A percentile compares a stretch with the other conserved stretches of the same genome.
Evolutionary conservation across 2,113 vertebrate species (phyloP).

Genomic region (Murina feae): DNA sequence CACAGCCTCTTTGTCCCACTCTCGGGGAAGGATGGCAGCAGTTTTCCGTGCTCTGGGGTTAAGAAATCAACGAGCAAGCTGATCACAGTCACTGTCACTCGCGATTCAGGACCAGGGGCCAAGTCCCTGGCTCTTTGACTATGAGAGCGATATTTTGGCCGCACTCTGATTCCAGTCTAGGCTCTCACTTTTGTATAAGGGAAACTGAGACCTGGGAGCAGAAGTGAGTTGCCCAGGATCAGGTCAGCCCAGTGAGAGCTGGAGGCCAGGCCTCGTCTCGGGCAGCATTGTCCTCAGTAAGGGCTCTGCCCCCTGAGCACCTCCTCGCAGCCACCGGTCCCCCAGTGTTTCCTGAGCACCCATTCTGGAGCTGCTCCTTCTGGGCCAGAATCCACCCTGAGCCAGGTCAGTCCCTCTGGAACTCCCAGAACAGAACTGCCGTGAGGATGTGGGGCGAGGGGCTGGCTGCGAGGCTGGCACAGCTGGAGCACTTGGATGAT

Average conservation of each 20-base stretch:
- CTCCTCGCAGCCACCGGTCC: neutral
- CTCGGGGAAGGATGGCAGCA: too few species aligned
- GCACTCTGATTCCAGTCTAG: neutral
- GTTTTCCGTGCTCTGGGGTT: neutral
- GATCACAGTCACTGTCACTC: rapidly evolving
- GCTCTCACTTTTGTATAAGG: neutral
- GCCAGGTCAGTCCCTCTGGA: neutral
- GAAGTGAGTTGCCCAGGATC: neutral
- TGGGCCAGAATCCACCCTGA: neutral
- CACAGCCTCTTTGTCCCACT: neutral
- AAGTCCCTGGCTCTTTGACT: neutral
- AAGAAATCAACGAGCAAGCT: neutral
- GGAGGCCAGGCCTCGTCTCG: neutral
- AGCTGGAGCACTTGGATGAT: neutral
- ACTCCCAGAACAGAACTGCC: neutral
- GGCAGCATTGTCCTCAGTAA: neutral
- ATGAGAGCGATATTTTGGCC: neutral
- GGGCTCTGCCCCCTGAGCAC: neutral
- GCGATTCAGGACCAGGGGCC: neutral
- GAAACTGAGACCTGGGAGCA: neutral
- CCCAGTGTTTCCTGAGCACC: rapidly evolving
- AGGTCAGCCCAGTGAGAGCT: neutral
- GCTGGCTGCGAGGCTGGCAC: neutral
- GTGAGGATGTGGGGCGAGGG: rapidly evolving
- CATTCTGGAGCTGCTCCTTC: neutral